phyloP scores from a whole-genome alignment of 2,113 vertebrate genomes.

The Tragelaphus buxtoni region DNA sequence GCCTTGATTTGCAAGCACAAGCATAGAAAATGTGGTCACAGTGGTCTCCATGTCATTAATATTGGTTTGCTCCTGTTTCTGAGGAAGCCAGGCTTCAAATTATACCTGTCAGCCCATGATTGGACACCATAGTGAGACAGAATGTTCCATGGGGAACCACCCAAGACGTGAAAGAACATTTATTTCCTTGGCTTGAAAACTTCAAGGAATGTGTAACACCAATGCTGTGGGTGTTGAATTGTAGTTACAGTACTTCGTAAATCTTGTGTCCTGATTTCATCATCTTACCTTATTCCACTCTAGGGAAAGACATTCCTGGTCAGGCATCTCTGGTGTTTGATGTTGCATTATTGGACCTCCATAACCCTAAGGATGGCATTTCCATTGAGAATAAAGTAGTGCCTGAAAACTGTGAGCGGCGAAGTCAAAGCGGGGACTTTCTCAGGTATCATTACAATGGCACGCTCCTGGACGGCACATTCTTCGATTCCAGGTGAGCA shows the following conservation, averaged over 20 bases:
- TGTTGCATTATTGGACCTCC: constrained; percentile 93
- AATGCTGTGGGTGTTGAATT: neutral
- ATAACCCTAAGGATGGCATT: constrained; percentile 95
- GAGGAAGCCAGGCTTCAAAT: neutral
- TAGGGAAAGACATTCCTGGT: constrained; percentile 95
- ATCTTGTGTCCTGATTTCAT: neutral
- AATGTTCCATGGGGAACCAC: neutral
- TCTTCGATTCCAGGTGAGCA: constrained; percentile 95
- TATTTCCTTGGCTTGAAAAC: neutral
- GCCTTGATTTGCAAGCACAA: neutral
- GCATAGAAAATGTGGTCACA: neutral
- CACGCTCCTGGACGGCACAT: constrained; percentile 92
- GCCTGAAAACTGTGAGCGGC: constrained; percentile 87
- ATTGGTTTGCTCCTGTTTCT: neutral
- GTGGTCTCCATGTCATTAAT: neutral
- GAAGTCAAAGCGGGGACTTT: constrained; percentile 89
- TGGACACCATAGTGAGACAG: neutral
- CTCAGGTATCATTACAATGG: constrained; percentile 97
- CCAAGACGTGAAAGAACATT: neutral
- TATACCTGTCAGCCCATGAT: neutral
- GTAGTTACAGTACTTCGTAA: neutral
- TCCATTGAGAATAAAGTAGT: constrained; percentile 84
- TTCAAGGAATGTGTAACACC: neutral
- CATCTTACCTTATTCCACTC: neutral
- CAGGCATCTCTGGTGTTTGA: constrained; percentile 97